Percentiles rank a stretch among this genome's conserved stretches.
These are phyloP conservation scores for Isoperla grammatica DNA, from an alignment of 2,888 invertebrate species.

Conservation along the genomic window DNA sequence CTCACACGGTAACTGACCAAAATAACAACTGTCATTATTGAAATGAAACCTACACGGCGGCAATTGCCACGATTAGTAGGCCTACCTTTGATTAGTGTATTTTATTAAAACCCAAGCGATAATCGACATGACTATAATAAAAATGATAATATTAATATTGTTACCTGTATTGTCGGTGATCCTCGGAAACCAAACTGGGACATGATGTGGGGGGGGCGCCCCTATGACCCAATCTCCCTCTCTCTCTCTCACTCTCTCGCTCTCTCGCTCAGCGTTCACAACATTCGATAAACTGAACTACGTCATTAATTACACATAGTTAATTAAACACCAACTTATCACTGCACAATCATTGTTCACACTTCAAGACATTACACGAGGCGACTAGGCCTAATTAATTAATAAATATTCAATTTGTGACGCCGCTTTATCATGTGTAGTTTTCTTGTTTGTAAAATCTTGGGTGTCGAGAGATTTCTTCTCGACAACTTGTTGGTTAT, in stretches of 20 bases:
- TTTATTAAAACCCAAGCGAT: too few species aligned
- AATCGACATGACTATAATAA: too few species aligned
- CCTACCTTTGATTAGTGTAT: too few species aligned
- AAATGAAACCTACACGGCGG: too few species aligned
- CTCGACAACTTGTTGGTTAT: too few species aligned
- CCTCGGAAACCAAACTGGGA: constrained; percentile 62
- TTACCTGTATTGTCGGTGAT: constrained; percentile 59
- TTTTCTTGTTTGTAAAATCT: too few species aligned
- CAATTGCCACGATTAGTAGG: too few species aligned
- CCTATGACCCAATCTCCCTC: constrained; percentile 23
- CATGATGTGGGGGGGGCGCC: constrained; percentile 56
- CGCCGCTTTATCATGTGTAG: too few species aligned
- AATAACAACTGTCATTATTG: too few species aligned
- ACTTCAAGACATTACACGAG: constrained; percentile 12
- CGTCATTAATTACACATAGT: constrained; percentile 8
- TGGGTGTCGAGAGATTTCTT: too few species aligned
- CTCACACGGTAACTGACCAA: too few species aligned
- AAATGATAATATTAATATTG: background rate
- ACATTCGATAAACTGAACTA: constrained; percentile 7
- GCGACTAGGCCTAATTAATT: background rate
- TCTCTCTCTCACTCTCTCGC: constrained; percentile 42
- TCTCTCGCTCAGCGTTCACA: constrained; percentile 30
- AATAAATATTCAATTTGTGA: constrained; percentile 2
- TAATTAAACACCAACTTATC: constrained; percentile 3
- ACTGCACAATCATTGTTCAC: constrained; percentile 9